These are phyloP conservation scores for Lynx canadensis DNA, from an alignment of 2,113 vertebrate genomes.

Conservation along the genomic window DNA sequence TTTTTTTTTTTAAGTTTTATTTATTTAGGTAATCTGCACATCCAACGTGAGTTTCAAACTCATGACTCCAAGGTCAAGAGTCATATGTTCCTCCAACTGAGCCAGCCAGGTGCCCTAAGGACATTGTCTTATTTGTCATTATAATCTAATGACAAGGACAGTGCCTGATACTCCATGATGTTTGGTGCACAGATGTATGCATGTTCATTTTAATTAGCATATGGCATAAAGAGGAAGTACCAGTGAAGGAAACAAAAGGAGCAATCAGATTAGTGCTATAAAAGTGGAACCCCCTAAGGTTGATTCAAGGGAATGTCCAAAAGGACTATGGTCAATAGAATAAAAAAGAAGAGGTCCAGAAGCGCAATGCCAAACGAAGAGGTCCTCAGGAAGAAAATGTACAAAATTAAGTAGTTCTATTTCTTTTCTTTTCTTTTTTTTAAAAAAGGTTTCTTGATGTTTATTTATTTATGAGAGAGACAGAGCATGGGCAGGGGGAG, in stretches of 20 bases:
- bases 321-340: not conserved
- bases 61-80: no score
- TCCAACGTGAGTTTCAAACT: no score
- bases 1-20: not conserved
- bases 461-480: no score
- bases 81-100: no score
- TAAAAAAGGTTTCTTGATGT: no score
- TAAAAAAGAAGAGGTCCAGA: not conserved
- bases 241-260: not conserved
- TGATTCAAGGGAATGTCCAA: not conserved
- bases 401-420: not conserved
- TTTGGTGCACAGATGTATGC: not conserved
- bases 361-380: not conserved
- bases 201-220: not conserved
- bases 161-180: not conserved
- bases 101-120: not conserved
- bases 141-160: not conserved
- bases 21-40: no score
- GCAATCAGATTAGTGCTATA: not conserved
- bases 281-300: not conserved
- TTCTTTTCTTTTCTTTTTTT: not conserved
- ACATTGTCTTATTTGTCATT: slow-evolving; percentile 22
- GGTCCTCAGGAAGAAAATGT: not conserved
- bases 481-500: no score
- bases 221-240: not conserved